Evolutionary conservation across 53 echinoderm and acorn worm species (phyloP).

Genomic region (Antedon mediterranea): DNA sequence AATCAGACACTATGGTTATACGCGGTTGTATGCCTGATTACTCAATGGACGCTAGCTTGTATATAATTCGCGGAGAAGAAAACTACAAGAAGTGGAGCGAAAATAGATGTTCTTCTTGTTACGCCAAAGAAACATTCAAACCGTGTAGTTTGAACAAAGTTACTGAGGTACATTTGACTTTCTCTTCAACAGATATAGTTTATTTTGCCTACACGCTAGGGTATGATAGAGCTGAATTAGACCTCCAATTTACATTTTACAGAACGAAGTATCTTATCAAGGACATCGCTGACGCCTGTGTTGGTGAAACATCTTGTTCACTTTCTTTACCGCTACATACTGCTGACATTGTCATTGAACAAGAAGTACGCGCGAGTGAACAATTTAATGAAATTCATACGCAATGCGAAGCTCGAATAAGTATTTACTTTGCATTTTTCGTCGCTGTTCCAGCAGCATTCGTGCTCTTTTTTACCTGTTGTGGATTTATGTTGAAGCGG

Average conservation of each 20-base stretch:
- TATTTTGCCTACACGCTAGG: neutral
- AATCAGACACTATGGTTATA: neutral
- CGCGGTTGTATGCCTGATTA: neutral
- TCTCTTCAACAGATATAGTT: neutral
- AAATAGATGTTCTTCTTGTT: neutral
- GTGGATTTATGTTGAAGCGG: conserved; percentile 4
- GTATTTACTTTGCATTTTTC: conserved; percentile 49
- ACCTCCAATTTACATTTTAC: neutral
- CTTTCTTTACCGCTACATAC: neutral
- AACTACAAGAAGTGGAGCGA: neutral
- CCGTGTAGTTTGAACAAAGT: neutral
- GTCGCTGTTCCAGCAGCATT: conserved; percentile 20
- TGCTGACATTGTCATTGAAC: neutral
- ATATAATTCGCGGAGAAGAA: neutral
- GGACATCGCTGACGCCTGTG: neutral
- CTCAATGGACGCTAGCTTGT: neutral
- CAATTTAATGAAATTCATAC: conserved; percentile 21
- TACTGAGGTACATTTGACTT: neutral
- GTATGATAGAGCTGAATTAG: neutral
- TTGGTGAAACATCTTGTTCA: neutral
- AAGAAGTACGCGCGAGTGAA: neutral
- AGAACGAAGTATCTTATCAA: neutral
- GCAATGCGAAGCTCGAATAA: conserved; percentile 23
- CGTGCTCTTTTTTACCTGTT: conserved; percentile 2
- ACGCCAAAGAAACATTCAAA: neutral